These are phyloP conservation scores for Mus minutoides DNA, from an alignment of 2,797 vertebrate species.

Conservation along the genomic window DNA sequence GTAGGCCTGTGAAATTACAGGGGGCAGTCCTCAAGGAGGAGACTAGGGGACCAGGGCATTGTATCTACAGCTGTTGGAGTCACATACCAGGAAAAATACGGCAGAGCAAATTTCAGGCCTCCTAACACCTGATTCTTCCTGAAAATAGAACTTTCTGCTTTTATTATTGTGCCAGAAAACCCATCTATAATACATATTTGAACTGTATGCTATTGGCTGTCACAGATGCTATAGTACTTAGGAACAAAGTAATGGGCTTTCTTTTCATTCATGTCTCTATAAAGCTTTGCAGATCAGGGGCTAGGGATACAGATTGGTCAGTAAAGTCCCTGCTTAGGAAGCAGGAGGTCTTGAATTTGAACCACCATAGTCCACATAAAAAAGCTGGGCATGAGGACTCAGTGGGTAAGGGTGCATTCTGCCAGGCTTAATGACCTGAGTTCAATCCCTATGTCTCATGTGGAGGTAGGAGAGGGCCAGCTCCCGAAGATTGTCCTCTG, in stretches of 20 bases:
- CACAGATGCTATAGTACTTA: fast-evolving
- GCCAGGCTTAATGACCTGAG: not conserved
- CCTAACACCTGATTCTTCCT: not conserved
- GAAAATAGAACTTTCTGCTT: not conserved
- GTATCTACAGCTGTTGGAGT: no score
- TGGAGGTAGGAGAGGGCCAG: not conserved
- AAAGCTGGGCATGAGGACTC: not conserved
- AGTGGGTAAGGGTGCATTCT: not conserved
- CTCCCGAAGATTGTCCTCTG: not conserved
- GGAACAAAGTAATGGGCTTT: not conserved
- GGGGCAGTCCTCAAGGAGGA: not conserved
- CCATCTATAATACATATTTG: fast-evolving
- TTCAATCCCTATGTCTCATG: not conserved
- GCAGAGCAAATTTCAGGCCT: not conserved
- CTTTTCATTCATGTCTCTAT: not conserved
- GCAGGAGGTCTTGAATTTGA: not conserved
- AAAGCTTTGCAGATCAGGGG: not conserved
- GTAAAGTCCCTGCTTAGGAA: not conserved
- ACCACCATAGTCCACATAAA: not conserved
- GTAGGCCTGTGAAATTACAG: fast-evolving
- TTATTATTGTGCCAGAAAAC: not conserved
- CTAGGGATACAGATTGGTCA: not conserved
- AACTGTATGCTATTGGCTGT: fast-evolving
- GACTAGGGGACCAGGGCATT: fast-evolving
- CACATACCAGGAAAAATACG: not conserved